phyloP scores from a whole-genome alignment of 1,140 invertebrate genomes.

The Calosoma granatense region DNA sequence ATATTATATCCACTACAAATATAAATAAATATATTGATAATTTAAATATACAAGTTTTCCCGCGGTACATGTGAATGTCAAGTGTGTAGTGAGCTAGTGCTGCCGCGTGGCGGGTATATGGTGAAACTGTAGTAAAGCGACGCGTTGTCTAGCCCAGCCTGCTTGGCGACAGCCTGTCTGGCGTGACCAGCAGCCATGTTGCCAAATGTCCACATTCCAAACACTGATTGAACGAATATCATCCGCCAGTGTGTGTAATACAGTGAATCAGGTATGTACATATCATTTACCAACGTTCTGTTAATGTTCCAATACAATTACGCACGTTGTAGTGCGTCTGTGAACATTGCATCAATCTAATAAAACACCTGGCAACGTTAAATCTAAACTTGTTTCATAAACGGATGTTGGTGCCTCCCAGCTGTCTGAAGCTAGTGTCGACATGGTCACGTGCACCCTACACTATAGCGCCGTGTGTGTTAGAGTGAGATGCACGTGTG shows the following conservation, averaged over 20 bases:
- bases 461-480: neutral
- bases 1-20: too few species aligned
- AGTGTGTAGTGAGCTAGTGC: too few species aligned
- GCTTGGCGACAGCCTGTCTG: constrained; percentile 84
- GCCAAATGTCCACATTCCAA: constrained; percentile 47
- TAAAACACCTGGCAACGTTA: constrained; percentile 37
- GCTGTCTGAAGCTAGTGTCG: constrained; percentile 17
- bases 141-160: constrained; percentile 55
- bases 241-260: constrained; percentile 18
- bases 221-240: constrained; percentile 33
- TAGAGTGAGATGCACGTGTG: neutral
- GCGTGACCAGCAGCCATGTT: constrained; percentile 58
- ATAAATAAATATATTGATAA: too few species aligned
- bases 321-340: neutral
- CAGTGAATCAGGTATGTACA: constrained; percentile 27
- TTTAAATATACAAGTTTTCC: too few species aligned
- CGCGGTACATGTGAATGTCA: too few species aligned
- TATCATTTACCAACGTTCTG: constrained; percentile 24
- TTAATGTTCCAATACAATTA: neutral
- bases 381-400: constrained; percentile 52
- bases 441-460: constrained; percentile 13
- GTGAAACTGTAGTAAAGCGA: constrained; percentile 42
- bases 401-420: constrained; percentile 45
- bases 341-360: constrained; percentile 16
- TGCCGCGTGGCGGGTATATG: neutral